phyloP scores from a whole-genome alignment of 2,888 invertebrate species.

The Hypercompe scribonia region DNA sequence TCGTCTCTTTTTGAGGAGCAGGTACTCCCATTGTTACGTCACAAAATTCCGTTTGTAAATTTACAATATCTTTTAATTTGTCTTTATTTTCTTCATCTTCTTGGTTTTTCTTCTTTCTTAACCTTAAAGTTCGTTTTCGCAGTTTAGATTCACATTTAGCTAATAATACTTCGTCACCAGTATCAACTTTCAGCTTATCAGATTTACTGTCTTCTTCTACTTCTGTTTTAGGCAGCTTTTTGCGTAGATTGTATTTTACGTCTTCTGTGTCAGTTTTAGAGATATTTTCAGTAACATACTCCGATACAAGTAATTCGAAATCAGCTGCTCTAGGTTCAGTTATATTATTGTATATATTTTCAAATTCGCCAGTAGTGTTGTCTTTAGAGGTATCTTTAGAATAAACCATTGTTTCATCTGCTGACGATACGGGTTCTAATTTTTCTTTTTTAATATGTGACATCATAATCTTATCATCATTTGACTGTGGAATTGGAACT shows the following conservation, averaged over 20 bases:
- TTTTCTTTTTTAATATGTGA: conserved; percentile 29
- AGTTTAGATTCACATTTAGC: conserved; percentile 60
- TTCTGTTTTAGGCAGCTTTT: conserved; percentile 48
- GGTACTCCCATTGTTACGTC: conserved; percentile 76
- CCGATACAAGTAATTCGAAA: conserved; percentile 70
- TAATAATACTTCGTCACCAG: conserved; percentile 47
- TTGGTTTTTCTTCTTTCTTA: conserved; percentile 63
- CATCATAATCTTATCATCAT: neutral
- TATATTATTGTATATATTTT: conserved; percentile 75
- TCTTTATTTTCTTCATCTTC: conserved; percentile 51
- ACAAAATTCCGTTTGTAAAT: conserved; percentile 75
- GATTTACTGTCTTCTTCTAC: conserved; percentile 23
- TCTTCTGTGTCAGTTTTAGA: conserved; percentile 39
- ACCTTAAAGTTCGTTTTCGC: conserved; percentile 64
- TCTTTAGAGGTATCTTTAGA: conserved; percentile 21
- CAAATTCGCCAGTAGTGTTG: conserved; percentile 75
- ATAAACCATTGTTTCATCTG: conserved; percentile 38
- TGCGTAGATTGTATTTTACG: conserved; percentile 70
- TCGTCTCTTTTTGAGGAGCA: conserved; percentile 58
- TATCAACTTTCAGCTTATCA: conserved; percentile 25
- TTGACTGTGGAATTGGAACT: neutral
- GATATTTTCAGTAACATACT: conserved; percentile 28
- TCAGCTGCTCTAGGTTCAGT: conserved; percentile 71
- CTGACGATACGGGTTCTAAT: conserved; percentile 29
- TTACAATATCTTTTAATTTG: conserved; percentile 74